phyloP scores from a whole-genome alignment of 2,888 invertebrate species.

The Plagodis dolabraria region DNA sequence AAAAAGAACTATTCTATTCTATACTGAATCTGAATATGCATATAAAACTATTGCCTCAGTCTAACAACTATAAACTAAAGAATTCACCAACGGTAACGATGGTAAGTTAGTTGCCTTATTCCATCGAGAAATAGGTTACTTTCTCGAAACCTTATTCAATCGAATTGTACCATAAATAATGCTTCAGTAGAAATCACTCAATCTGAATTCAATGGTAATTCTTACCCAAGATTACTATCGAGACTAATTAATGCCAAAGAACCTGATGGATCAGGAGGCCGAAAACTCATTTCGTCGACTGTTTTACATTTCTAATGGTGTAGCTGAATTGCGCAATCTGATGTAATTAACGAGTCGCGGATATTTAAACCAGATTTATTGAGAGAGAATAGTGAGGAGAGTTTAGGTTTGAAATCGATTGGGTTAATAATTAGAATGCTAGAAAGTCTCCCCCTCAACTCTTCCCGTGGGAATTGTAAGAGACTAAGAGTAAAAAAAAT shows the following conservation, averaged over 20 bases:
- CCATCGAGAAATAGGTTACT: no score
- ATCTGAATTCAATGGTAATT: conserved; percentile 40
- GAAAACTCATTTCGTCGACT: conserved; percentile 69
- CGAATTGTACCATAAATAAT: conserved; percentile 30
- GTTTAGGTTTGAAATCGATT: no score
- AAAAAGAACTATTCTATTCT: no score
- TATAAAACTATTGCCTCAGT: no score
- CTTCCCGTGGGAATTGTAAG: no score
- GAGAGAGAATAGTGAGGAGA: conserved; percentile 25
- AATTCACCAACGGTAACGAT: no score
- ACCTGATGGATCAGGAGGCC: conserved; percentile 55
- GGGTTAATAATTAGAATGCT: no score
- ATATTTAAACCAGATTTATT: conserved; percentile 68
- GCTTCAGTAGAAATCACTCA: conserved; percentile 32
- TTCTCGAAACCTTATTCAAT: conserved; percentile 8
- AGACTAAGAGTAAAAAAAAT: no score
- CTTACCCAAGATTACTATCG: conserved; percentile 43
- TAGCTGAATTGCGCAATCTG: conserved; percentile 56
- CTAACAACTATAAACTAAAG: no score
- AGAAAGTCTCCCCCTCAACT: no score
- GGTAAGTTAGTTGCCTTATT: no score
- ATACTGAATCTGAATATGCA: no score
- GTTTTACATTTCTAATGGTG: conserved; percentile 75
- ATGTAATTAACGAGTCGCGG: conserved; percentile 65
- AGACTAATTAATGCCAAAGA: conserved; percentile 56